These are phyloP conservation scores for Gymnoscopelus braueri DNA, from an alignment of 2,797 vertebrate genomes.

Conservation along the genomic window DNA sequence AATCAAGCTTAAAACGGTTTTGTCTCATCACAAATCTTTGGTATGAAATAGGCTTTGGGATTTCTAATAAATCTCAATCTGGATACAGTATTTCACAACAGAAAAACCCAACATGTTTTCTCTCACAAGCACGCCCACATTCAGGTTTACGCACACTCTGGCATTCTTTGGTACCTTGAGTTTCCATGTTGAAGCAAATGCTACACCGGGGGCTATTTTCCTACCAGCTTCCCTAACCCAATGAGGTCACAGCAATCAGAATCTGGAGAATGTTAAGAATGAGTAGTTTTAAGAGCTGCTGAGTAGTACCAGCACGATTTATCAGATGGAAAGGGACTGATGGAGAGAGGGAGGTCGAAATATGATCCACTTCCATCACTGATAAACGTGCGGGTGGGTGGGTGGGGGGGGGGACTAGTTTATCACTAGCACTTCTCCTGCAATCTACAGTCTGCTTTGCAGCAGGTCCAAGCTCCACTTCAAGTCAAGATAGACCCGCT, in stretches of 20 bases:
- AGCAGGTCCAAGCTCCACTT: constrained; percentile 41
- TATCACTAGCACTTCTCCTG: constrained; percentile 30
- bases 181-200: constrained; percentile 78
- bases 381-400: constrained; percentile 28
- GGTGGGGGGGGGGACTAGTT: constrained; percentile 4
- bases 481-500: neutral
- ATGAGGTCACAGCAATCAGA: constrained; percentile 78
- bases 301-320: constrained; percentile 59
- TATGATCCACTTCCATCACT: constrained; percentile 45
- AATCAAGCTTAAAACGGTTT: too few relatives aligned
- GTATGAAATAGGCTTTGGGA: too few relatives aligned
- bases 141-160: constrained; percentile 77
- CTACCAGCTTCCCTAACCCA: constrained; percentile 69
- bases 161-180: constrained; percentile 77
- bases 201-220: constrained; percentile 74
- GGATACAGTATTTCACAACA: neutral
- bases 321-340: constrained; percentile 69
- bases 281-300: constrained; percentile 70
- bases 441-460: constrained; percentile 29
- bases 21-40: too few relatives aligned
- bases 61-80: too few relatives aligned
- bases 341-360: constrained; percentile 52
- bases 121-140: constrained; percentile 56
- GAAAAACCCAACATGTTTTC: constrained; percentile 58
- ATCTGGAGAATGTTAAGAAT: constrained; percentile 77